Evolutionary conservation across 2,888 invertebrate species (phyloP), one percentile per base, ranked within the genome.

Genomic region (Drosophila mayaguana): DNA sequence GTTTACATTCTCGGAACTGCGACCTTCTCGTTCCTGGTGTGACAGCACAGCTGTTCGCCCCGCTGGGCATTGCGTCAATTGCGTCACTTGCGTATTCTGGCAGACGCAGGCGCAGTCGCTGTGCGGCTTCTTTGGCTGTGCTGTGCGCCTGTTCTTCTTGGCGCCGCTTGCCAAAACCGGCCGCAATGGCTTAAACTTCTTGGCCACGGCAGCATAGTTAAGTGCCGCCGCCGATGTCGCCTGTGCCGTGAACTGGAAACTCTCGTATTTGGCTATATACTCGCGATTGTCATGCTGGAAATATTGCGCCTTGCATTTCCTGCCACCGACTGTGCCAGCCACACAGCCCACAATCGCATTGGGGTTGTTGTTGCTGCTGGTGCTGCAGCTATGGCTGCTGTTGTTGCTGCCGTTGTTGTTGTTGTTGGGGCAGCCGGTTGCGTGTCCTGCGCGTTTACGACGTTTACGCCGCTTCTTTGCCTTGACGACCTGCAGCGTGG

Each of bases 231-330:
- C 67, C 36, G 80, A 46, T 56, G 81, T 65, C 8, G 70, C 59
- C 42, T 82, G 66, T 7, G 89, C 74, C 56, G 76, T 87, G 18
- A 89, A 80, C 11, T 87, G 86, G 48, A 84, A 78, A 60, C 89
- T 85, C 72, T 89, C 89, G 38, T 83, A 88, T 34, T 88, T 88
- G 50, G 89, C 66, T 64, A 85, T 75, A 62, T 85, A 79, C 62
- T 90, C 86, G 57, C 92, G 92, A 82, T 91, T 92, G 68, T 92
- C 92, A 61, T 92, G 92, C 62, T 92, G 92, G 74, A 91, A 92
- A 66, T 92, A 92, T 63, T 90, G 91, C 25, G 89, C 86, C 69
- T 88, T 90, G 72, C 83, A 79, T 64, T 88, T 83, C 65, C 82
- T 72, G 67, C 72, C 80, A 45, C 68, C 67, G 12, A 51, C 54